These are phyloP conservation scores for Burhinus oedicnemus DNA, from an alignment of 2,113 vertebrate species.

Conservation along the genomic window DNA sequence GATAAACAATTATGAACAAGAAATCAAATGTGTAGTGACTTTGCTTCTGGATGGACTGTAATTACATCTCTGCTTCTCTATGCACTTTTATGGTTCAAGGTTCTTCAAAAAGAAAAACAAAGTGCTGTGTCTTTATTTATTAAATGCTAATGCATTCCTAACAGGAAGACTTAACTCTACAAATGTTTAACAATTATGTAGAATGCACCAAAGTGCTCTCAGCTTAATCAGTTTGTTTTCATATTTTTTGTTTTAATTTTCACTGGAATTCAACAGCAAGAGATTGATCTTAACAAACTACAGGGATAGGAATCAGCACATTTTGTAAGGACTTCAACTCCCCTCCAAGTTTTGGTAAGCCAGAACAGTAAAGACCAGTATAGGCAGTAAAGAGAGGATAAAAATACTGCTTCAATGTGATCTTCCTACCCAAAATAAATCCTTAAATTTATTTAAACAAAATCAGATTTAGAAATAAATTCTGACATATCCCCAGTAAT, in stretches of 20 bases:
- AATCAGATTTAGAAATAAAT: not conserved
- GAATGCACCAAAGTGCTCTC: conserved; percentile 20
- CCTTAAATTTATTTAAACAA: not conserved
- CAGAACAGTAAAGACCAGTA: not conserved
- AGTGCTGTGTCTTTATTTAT: conserved; percentile 35
- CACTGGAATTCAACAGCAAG: not conserved
- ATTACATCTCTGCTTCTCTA: not conserved
- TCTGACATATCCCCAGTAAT: not conserved
- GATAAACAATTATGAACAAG: conserved; percentile 18
- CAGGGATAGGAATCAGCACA: not conserved
- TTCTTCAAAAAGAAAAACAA: conserved; percentile 29
- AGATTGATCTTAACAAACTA: not conserved
- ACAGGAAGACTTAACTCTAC: not conserved
- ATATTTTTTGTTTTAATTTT: not conserved
- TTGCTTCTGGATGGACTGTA: not conserved
- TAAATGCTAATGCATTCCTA: conserved; percentile 40
- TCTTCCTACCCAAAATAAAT: not conserved
- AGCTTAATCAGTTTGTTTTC: conserved; percentile 35
- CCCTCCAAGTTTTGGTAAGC: not conserved
- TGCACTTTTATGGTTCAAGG: not conserved
- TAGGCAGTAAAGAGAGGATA: not conserved
- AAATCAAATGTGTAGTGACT: conserved; percentile 6
- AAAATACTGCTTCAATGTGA: not conserved
- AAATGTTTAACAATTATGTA: conserved; percentile 20
- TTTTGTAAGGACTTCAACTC: not conserved